Percentiles rank a stretch among this genome's conserved stretches.
Evolutionary conservation across 2,888 invertebrate genomes (phyloP).

Genomic region (Brenthis ino): DNA sequence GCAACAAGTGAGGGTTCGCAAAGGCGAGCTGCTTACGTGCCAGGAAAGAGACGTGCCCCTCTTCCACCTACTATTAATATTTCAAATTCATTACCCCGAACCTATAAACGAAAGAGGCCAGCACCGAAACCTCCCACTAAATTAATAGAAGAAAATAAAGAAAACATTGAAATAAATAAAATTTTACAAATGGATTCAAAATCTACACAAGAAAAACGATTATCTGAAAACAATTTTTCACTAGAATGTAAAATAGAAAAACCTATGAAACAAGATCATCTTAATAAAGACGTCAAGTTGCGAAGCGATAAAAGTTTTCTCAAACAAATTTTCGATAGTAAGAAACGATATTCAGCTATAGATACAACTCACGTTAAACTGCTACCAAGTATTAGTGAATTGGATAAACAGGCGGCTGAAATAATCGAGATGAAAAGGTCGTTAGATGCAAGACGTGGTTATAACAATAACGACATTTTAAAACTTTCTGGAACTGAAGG

Average conservation of each 20-base stretch:
- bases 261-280: conserved; percentile 54
- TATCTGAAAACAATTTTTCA: conserved; percentile 40
- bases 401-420: conserved; percentile 90
- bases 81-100: conserved; percentile 64
- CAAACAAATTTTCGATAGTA: conserved; percentile 75
- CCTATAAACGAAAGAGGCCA: conserved; percentile 70
- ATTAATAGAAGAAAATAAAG: conserved; percentile 45
- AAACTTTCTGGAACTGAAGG: conserved; percentile 38
- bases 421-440: conserved; percentile 83
- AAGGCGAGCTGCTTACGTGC: conserved; percentile 85
- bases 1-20: conserved; percentile 85
- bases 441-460: conserved; percentile 26
- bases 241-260: conserved; percentile 57
- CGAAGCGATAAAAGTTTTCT: conserved; percentile 80
- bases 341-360: conserved; percentile 65
- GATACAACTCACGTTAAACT: conserved; percentile 75
- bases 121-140: conserved; percentile 81
- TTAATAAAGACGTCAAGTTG: conserved; percentile 56
- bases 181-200: conserved; percentile 50
- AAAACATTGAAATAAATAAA: conserved; percentile 42
- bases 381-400: conserved; percentile 89
- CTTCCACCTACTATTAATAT: conserved; percentile 81
- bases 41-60: conserved; percentile 89
- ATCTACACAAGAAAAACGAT: conserved; percentile 32
- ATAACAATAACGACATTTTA: conserved; percentile 1